Evolutionary conservation across 2,888 invertebrate genomes (phyloP).

Genomic region (Philonicus albiceps): DNA sequence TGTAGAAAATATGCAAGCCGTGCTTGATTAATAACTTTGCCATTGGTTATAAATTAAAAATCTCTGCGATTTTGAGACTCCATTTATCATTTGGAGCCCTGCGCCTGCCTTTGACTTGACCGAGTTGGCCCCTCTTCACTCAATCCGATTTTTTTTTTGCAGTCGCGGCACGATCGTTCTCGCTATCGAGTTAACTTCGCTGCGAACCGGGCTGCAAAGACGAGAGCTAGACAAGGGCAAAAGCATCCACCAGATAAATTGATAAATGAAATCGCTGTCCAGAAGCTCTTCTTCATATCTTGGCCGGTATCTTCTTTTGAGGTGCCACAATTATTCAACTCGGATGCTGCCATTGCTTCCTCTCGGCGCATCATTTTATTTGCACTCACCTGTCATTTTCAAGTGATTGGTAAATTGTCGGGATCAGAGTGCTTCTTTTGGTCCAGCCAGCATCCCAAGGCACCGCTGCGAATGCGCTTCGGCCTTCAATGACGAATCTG

Average conservation of each 20-base stretch:
- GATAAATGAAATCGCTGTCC: slow-evolving; percentile 40
- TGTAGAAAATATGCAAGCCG: slow-evolving; percentile 39
- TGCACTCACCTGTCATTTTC: slow-evolving; percentile 28
- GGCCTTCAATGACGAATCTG: too few species aligned
- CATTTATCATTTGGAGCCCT: slow-evolving; percentile 59
- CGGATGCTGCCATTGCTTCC: background rate
- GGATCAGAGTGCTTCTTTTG: background rate
- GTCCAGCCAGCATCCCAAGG: background rate
- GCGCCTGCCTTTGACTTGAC: slow-evolving; percentile 50
- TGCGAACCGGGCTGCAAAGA: background rate
- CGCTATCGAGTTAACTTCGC: background rate
- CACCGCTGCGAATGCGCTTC: background rate
- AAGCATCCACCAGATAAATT: slow-evolving; percentile 20
- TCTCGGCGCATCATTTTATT: slow-evolving; percentile 15
- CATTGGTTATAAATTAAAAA: slow-evolving; percentile 63
- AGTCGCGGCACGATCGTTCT: background rate
- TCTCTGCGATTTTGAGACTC: slow-evolving; percentile 64
- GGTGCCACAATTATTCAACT: slow-evolving; percentile 35
- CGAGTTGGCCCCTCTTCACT: slow-evolving; percentile 15
- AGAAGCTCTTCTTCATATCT: slow-evolving; percentile 40
- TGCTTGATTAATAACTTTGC: slow-evolving; percentile 60
- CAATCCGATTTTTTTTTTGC: background rate
- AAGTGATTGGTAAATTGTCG: slow-evolving; percentile 23
- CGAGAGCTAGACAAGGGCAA: background rate
- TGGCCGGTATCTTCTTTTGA: slow-evolving; percentile 34